These are phyloP conservation scores for Brevimyrus niger DNA, from an alignment of 2,113 vertebrate species.

Conservation along the genomic window DNA sequence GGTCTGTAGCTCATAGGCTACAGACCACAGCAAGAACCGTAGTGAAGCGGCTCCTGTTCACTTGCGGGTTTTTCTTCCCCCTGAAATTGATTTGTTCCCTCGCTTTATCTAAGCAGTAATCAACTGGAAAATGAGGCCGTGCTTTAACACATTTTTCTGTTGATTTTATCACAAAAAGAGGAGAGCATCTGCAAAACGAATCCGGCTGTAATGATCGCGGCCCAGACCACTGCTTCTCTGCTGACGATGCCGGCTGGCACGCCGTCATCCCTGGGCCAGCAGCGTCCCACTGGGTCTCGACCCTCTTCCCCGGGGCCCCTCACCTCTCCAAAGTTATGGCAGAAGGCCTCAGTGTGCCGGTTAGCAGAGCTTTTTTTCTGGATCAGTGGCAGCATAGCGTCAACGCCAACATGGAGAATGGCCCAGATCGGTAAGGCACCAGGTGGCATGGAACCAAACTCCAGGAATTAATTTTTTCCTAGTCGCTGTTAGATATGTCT, in stretches of 20 bases:
- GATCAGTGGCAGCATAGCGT: slow-evolving; percentile 66
- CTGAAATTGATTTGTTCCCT: neutral
- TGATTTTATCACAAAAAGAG: neutral
- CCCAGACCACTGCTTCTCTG: slow-evolving; percentile 46
- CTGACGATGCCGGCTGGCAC: slow-evolving; percentile 30
- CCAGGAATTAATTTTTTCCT: neutral
- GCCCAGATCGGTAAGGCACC: slow-evolving; percentile 75
- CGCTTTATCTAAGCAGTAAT: neutral
- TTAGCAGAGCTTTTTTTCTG: slow-evolving; percentile 73
- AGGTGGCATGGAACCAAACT: neutral
- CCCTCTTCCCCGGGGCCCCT: slow-evolving; percentile 42
- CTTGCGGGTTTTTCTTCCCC: neutral
- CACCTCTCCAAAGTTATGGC: slow-evolving; percentile 46
- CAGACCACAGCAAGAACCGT: neutral
- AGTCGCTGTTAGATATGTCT: neutral
- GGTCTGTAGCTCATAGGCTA: neutral
- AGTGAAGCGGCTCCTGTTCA: neutral
- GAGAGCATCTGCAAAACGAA: slow-evolving; percentile 30
- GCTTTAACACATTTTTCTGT: neutral
- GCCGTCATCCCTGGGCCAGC: slow-evolving; percentile 33
- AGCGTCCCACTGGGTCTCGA: slow-evolving; percentile 19
- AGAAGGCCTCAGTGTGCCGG: slow-evolving; percentile 49
- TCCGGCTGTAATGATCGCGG: slow-evolving; percentile 46
- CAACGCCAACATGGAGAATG: slow-evolving; percentile 66
- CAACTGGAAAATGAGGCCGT: neutral